These are phyloP conservation scores for Macroramphosus scolopax DNA, from an alignment of 2,797 vertebrate genomes.

Conservation along the genomic window DNA sequence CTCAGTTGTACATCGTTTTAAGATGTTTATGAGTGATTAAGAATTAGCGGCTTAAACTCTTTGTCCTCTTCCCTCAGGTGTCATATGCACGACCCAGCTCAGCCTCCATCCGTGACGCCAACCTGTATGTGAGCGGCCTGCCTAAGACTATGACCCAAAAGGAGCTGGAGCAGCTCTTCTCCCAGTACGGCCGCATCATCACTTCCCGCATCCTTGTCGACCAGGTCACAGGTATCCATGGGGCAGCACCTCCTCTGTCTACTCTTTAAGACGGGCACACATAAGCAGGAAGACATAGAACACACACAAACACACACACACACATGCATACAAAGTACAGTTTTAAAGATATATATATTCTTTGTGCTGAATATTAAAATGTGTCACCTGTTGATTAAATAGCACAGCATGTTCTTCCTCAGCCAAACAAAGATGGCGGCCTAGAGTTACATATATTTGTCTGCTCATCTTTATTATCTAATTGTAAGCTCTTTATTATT, in stretches of 20 bases:
- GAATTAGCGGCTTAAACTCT: conserved; percentile 1
- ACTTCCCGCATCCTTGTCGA: conserved; percentile 99
- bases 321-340: not conserved
- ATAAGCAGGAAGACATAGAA: too few relatives aligned
- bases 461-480: too few relatives aligned
- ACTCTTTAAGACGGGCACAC: conserved; percentile 11
- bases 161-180: conserved; percentile 98
- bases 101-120: conserved; percentile 98
- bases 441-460: too few relatives aligned
- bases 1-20: conserved; percentile 13
- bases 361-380: too few relatives aligned
- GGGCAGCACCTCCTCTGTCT: conserved; percentile 66
- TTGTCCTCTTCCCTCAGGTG: conserved; percentile 77
- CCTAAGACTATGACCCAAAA: conserved; percentile 99
- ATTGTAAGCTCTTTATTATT: too few relatives aligned
- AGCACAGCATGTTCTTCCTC: too few relatives aligned
- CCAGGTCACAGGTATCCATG: conserved; percentile 98
- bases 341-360: too few relatives aligned
- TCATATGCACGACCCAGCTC: conserved; percentile 99
- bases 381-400: too few relatives aligned
- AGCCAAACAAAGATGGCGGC: too few relatives aligned
- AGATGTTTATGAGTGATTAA: conserved; percentile 22
- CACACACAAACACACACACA: not conserved
- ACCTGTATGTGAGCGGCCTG: conserved; percentile 98
- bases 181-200: conserved; percentile 99